These are phyloP conservation scores for Oligia strigilis DNA, from an alignment of 2,888 invertebrate species.

Conservation along the genomic window DNA sequence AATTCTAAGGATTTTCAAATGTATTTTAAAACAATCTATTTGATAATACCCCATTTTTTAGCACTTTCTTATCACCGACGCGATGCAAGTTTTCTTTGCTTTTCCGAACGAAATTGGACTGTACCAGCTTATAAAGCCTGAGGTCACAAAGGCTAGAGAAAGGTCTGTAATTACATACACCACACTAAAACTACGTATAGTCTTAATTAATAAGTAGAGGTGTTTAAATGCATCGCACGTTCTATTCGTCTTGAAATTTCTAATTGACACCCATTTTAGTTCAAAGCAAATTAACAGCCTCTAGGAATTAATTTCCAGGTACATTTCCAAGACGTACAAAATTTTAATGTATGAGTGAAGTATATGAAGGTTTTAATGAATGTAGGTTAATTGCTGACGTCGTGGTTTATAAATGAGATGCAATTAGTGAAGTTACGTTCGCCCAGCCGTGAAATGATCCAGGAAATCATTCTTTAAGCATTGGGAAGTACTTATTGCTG, in stretches of 20 bases:
- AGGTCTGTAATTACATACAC: constrained; percentile 53
- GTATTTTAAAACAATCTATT: constrained; percentile 77
- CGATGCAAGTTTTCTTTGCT: background rate
- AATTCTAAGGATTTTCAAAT: constrained; percentile 74
- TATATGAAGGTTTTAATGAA: constrained; percentile 70
- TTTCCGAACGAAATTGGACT: background rate
- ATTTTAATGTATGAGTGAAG: constrained; percentile 52
- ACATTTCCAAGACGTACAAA: constrained; percentile 63
- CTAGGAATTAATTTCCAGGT: constrained; percentile 61
- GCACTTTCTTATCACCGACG: background rate
- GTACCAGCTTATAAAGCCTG: constrained; percentile 33
- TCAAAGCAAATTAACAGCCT: constrained; percentile 66
- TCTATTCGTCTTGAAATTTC: constrained; percentile 54
- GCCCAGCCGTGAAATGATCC: constrained; percentile 72
- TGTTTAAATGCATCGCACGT: constrained; percentile 54
- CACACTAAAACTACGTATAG: constrained; percentile 15
- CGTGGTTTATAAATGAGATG: constrained; percentile 81
- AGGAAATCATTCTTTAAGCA: constrained; percentile 72
- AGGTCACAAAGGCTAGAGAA: constrained; percentile 28
- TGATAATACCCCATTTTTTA: constrained; percentile 67
- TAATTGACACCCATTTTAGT: constrained; percentile 57
- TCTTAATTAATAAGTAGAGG: constrained; percentile 58
- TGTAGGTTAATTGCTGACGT: constrained; percentile 82
- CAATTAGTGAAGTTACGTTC: constrained; percentile 79
- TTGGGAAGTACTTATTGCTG: constrained; percentile 67